phyloP scores from a whole-genome alignment of 2,797 vertebrate genomes.

The Lemur catta region DNA sequence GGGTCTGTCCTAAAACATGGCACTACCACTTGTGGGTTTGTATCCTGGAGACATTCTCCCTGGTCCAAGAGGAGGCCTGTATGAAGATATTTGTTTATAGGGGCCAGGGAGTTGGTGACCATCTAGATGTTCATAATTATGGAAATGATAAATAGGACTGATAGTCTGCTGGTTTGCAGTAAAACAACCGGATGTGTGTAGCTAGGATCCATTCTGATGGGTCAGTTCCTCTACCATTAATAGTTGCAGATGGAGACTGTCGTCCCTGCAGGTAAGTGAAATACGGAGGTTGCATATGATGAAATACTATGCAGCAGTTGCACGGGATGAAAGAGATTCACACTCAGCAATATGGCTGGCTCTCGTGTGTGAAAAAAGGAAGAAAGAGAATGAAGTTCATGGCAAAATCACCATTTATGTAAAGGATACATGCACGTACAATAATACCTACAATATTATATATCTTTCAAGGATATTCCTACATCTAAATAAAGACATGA shows the following conservation, averaged over 20 bases:
- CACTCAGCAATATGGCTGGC: no score
- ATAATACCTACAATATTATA: accelerated
- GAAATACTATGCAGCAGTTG: background rate
- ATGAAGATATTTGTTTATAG: background rate
- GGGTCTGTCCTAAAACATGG: background rate
- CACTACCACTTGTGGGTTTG: background rate
- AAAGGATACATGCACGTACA: background rate
- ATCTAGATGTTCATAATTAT: background rate
- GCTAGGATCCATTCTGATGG: background rate
- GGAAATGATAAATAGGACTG: background rate
- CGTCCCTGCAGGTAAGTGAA: background rate
- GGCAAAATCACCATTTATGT: background rate
- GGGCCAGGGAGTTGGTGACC: background rate
- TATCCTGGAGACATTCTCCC: background rate
- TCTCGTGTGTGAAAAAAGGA: background rate
- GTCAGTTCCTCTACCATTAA: background rate
- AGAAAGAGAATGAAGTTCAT: background rate
- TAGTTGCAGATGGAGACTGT: background rate
- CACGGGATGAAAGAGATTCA: background rate
- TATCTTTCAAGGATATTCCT: background rate
- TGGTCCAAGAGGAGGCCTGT: background rate
- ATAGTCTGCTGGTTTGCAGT: background rate
- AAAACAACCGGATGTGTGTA: background rate
- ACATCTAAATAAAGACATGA: background rate
- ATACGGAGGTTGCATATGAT: background rate